Evolutionary conservation across 2,113 vertebrate genomes (phyloP).

Genomic region (Pogona vitticeps): DNA sequence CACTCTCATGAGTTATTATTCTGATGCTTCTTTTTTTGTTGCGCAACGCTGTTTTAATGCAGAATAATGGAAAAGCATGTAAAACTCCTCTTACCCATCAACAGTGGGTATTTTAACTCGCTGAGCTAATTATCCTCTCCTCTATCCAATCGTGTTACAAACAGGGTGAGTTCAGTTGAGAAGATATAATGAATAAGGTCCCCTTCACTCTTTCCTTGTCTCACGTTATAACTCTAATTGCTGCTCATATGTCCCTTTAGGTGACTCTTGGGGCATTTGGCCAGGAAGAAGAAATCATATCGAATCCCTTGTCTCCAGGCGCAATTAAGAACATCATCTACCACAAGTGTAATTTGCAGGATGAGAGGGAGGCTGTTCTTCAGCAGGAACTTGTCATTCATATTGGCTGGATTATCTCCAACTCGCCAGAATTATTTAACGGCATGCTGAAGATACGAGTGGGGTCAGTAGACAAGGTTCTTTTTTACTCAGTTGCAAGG

Average conservation of each 20-base stretch:
- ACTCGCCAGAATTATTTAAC: constrained; percentile 91
- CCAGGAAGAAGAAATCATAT: constrained; percentile 95
- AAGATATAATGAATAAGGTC: constrained; percentile 28
- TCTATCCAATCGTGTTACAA: not conserved
- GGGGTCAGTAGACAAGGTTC: constrained; percentile 78
- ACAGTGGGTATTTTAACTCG: not conserved
- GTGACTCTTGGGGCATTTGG: constrained; percentile 96
- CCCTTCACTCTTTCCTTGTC: constrained; percentile 13
- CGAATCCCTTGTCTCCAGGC: constrained; percentile 93
- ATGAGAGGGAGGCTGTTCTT: constrained; percentile 91
- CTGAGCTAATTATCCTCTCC: not conserved
- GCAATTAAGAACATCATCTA: constrained; percentile 97
- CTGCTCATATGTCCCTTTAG: constrained; percentile 68
- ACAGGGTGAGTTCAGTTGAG: constrained; percentile 4
- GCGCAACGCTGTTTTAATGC: constrained; percentile 16
- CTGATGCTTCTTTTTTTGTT: constrained; percentile 8
- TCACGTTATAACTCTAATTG: constrained; percentile 27
- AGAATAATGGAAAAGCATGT: constrained; percentile 6
- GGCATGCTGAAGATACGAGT: constrained; percentile 98
- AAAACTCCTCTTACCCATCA: constrained; percentile 42
- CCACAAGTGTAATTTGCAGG: constrained; percentile 85
- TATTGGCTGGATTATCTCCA: constrained; percentile 98
- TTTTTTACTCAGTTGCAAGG: not conserved
- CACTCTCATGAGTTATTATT: not conserved
- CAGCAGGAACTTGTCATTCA: constrained; percentile 98